Evolutionary conservation across 1,140 invertebrate species (phyloP).

Genomic region (Rhyacophila brunnea): DNA sequence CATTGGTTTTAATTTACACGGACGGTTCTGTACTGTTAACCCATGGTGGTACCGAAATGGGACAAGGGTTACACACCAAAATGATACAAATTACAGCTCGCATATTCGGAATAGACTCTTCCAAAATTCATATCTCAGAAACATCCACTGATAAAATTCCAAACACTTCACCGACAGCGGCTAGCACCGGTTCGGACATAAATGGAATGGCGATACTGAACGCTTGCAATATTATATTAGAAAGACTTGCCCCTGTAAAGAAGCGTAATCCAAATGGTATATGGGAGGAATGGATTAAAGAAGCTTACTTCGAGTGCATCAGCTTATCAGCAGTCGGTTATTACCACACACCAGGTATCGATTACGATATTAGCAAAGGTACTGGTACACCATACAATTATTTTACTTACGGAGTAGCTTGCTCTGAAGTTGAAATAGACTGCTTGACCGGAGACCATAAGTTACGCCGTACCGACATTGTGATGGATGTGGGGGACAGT

Average conservation of each 20-base stretch:
- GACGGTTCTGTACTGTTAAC: conserved; percentile 92
- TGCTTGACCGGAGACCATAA: conserved; percentile 86
- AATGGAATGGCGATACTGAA: conserved; percentile 93
- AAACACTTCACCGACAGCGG: conserved; percentile 90
- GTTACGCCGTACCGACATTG: conserved; percentile 85
- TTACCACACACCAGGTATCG: conserved; percentile 75
- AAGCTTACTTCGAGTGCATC: conserved; percentile 78
- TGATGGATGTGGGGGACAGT: conserved; percentile 91
- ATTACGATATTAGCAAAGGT: conserved; percentile 72
- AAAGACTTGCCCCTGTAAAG: conserved; percentile 76
- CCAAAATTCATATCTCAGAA: conserved; percentile 84
- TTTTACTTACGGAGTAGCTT: conserved; percentile 77
- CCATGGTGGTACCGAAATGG: conserved; percentile 94
- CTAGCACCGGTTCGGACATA: conserved; percentile 86
- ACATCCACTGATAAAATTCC: conserved; percentile 92
- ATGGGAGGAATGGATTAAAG: conserved; percentile 84
- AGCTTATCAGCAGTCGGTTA: conserved; percentile 85
- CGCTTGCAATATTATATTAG: conserved; percentile 77
- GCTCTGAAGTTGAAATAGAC: conserved; percentile 84
- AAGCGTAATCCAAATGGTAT: conserved; percentile 71
- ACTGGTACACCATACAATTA: conserved; percentile 75
- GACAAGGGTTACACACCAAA: conserved; percentile 93
- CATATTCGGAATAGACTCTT: conserved; percentile 68
- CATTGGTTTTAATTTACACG: conserved; percentile 83
- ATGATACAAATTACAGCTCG: conserved; percentile 86